These are phyloP conservation scores for Pollimyrus isidori DNA, from an alignment of 2,113 vertebrate genomes.

Conservation along the genomic window DNA sequence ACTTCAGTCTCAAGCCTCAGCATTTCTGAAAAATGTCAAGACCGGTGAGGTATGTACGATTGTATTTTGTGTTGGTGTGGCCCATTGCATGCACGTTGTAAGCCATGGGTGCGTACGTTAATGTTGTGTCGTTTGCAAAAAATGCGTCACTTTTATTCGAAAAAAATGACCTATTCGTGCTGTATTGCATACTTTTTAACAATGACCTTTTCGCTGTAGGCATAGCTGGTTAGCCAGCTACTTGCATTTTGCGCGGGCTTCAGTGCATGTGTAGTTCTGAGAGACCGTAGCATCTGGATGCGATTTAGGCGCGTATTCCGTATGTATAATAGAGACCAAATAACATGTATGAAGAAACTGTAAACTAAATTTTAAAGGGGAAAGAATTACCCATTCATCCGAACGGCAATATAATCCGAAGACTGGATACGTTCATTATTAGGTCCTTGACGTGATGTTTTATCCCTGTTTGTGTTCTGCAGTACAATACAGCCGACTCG, in stretches of 20 bases:
- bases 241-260: slow-evolving; percentile 31
- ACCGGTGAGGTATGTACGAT: slow-evolving; percentile 67
- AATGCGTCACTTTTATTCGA: slow-evolving; percentile 43
- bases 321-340: slow-evolving; percentile 16
- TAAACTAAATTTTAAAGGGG: slow-evolving; percentile 24
- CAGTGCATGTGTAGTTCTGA: slow-evolving; percentile 29
- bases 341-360: neutral
- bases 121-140: slow-evolving; percentile 34
- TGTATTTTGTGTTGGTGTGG: slow-evolving; percentile 37
- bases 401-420: slow-evolving; percentile 32
- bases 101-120: slow-evolving; percentile 42
- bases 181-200: slow-evolving; percentile 37
- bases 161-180: slow-evolving; percentile 26
- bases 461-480: neutral
- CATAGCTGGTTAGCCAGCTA: slow-evolving; percentile 5
- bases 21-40: slow-evolving; percentile 70
- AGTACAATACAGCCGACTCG: neutral
- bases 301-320: slow-evolving; percentile 27
- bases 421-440: slow-evolving; percentile 30
- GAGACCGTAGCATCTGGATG: slow-evolving; percentile 33
- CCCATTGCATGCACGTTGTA: slow-evolving; percentile 33
- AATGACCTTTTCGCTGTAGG: slow-evolving; percentile 47
- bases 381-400: slow-evolving; percentile 67
- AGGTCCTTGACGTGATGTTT: slow-evolving; percentile 44
- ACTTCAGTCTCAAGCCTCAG: slow-evolving; percentile 57